phyloP scores from a whole-genome alignment of 2,797 vertebrate genomes.

The Fistularia tabacaria region DNA sequence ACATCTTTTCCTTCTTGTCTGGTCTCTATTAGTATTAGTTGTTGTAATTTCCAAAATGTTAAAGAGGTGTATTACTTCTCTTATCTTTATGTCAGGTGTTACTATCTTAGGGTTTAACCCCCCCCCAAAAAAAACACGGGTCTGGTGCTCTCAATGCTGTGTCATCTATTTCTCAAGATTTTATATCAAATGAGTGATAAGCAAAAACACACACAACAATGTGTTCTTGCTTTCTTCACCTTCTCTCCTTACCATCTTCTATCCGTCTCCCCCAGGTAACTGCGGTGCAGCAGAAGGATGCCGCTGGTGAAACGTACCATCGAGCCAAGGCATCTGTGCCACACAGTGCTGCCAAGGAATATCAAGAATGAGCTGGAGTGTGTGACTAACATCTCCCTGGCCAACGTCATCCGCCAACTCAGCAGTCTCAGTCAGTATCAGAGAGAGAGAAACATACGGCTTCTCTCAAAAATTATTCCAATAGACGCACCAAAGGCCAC shows the following conservation, averaged over 20 bases:
- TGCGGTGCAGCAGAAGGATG: constrained; percentile 79
- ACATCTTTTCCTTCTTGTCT: neutral
- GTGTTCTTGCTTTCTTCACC: constrained; percentile 1
- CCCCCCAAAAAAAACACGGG: too few relatives aligned
- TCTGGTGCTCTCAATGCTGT: too few relatives aligned
- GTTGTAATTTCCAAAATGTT: too few relatives aligned
- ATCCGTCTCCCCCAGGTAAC: constrained; percentile 54
- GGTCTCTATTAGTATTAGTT: too few relatives aligned
- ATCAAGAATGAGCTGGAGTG: constrained; percentile 98
- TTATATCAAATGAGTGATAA: too few relatives aligned
- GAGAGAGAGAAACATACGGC: neutral
- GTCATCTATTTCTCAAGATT: too few relatives aligned
- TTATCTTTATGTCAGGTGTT: too few relatives aligned
- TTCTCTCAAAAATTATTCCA: too few relatives aligned
- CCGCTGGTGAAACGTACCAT: constrained; percentile 98
- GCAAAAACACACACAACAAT: too few relatives aligned
- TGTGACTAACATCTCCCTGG: constrained; percentile 97
- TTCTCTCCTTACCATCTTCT: constrained; percentile 33
- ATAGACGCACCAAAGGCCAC: too few relatives aligned
- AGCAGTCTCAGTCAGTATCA: constrained; percentile 95
- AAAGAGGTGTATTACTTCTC: too few relatives aligned
- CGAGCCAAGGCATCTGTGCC: constrained; percentile 95
- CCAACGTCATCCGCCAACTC: constrained; percentile 97
- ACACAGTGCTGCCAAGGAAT: constrained; percentile 90
- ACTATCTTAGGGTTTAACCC: too few relatives aligned